Evolutionary conservation across 2,113 vertebrate genomes (phyloP).

Genomic region (Egretta garzetta): DNA sequence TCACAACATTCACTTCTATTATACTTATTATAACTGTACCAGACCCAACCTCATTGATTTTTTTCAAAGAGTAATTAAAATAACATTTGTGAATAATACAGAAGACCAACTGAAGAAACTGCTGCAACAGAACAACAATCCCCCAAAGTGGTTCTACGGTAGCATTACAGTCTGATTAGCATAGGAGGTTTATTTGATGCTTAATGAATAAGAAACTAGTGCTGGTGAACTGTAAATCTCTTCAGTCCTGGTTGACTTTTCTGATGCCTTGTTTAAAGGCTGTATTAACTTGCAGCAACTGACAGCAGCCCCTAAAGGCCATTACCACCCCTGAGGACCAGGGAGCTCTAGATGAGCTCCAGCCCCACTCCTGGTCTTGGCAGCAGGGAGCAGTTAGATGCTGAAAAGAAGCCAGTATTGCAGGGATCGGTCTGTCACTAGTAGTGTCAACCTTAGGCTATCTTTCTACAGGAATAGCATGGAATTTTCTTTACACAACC

Average conservation of each 20-base stretch:
- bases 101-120: conserved; percentile 52
- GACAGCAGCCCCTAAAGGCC: conserved; percentile 22
- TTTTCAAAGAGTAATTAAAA: conserved; percentile 71
- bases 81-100: conserved; percentile 69
- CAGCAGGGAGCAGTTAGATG: neutral
- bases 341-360: neutral
- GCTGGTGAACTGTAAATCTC: conserved; percentile 53
- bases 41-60: conserved; percentile 61
- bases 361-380: neutral
- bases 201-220: conserved; percentile 66
- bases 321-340: neutral
- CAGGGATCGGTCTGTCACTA: neutral
- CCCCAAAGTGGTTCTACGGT: conserved; percentile 42
- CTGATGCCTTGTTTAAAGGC: conserved; percentile 17
- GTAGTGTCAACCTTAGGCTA: neutral
- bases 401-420: neutral
- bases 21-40: conserved; percentile 53
- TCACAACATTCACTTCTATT: conserved; percentile 56
- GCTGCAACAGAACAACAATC: conserved; percentile 59
- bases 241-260: neutral
- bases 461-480: neutral
- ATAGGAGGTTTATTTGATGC: conserved; percentile 46
- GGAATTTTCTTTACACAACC: neutral
- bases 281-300: conserved; percentile 5
- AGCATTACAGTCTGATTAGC: conserved; percentile 53